Base-by-base conservation (phyloP, 1,140 invertebrate genomes). In the Chrysopa pallens region DNA sequence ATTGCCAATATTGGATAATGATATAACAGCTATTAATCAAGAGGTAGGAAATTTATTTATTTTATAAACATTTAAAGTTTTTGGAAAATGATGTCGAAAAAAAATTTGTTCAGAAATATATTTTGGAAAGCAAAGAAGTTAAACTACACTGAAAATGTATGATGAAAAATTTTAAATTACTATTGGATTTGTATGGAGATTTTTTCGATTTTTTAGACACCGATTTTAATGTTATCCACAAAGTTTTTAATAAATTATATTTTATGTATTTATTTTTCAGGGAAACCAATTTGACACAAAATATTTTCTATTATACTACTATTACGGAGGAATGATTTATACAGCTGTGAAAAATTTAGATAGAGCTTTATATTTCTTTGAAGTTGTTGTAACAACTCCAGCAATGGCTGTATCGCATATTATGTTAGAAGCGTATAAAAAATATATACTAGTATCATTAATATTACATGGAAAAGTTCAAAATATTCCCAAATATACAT, bases 261-360 rank as follows among this genome's bases (percentile, higher is more conserved):
- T n/a, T 23, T 23, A 23, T 23, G 17, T 23, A 5, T 23, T n/a
- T n/a, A 46, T 39, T 39, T 53, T 51, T 39, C 63, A 81, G 65
- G 78, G 78, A 44, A 77, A 78, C 40, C 76, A 79, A 47, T 90
- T 86, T 69, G 88, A 94, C 60, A 76, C 85, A 1, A 91, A 92
- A 69, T 81, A 90, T 62, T 94, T 94, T 59, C 67, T 97, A 33
- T 66, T 91, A 0, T 97, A 93, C 60, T 96, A 89, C 58, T 97
- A 97, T 61, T 97, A 97, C 64, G 92, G 91, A 38, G 93, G 92
- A 39, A 92, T 96, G 84, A 92, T 95, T 50, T 95, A 93, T 55
- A 78, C 88, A 41, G 85, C 84, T 13, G 60, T 95, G 38, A 94
- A 94, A 58, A 88, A 94, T 55, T 93, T 84, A 58, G 84, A 91